These are phyloP conservation scores for Parnassius mnemosyne DNA, from an alignment of 2,888 invertebrate genomes.

Conservation along the genomic window DNA sequence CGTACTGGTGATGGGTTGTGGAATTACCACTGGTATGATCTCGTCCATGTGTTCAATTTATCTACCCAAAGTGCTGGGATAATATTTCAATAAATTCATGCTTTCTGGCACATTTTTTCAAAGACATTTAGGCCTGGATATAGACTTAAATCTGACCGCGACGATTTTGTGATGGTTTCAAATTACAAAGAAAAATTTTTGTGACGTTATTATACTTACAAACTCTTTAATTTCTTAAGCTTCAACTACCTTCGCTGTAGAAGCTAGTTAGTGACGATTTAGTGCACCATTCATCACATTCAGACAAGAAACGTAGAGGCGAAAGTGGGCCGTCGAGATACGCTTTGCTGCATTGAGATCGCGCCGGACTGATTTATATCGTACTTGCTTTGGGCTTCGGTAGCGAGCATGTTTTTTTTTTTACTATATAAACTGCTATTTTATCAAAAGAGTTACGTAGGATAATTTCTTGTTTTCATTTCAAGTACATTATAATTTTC, in stretches of 20 bases:
- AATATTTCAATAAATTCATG: too few relatives aligned
- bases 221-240: slow-evolving; percentile 5
- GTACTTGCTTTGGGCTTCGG: slow-evolving; percentile 15
- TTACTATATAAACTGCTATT: slow-evolving; percentile 12
- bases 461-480: neutral
- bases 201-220: neutral
- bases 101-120: too few relatives aligned
- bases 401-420: slow-evolving; percentile 18
- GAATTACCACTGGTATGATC: too few relatives aligned
- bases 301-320: slow-evolving; percentile 25
- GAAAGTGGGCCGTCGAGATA: slow-evolving; percentile 27
- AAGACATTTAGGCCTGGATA: too few relatives aligned
- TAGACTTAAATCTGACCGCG: too few relatives aligned
- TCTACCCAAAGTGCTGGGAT: too few relatives aligned
- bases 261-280: slow-evolving; percentile 27
- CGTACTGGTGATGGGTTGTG: too few relatives aligned
- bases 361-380: slow-evolving; percentile 25
- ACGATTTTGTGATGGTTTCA: too few relatives aligned
- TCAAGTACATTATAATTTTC: neutral
- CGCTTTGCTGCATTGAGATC: slow-evolving; percentile 24
- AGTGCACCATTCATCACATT: slow-evolving; percentile 27
- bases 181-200: too few relatives aligned
- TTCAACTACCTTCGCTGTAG: slow-evolving; percentile 7
- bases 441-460: neutral
- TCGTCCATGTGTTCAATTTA: too few relatives aligned